Evolutionary conservation across 1,140 invertebrate species (phyloP).

Genomic region (Acromyrmex charruanus): DNA sequence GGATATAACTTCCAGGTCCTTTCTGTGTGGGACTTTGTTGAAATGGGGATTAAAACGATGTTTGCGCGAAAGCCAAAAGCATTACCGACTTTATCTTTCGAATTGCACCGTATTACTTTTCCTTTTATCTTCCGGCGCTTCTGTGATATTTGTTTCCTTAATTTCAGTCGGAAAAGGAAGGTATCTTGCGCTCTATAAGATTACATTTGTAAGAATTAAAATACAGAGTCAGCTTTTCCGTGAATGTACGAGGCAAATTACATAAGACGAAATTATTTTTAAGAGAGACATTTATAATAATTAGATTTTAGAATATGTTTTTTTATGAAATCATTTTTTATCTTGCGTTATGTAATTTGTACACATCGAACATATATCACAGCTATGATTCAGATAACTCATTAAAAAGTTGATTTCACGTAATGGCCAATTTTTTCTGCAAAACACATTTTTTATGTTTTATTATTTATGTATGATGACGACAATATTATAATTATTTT

Average conservation of each 20-base stretch:
- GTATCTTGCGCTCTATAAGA: conserved; percentile 32
- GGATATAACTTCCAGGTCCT: conserved; percentile 67
- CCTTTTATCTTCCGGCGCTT: conserved; percentile 83
- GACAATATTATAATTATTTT: conserved; percentile 40
- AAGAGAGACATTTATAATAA: background rate
- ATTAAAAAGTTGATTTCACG: conserved; percentile 41
- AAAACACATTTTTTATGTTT: background rate
- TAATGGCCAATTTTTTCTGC: conserved; percentile 14
- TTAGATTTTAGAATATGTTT: background rate
- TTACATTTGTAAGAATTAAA: conserved; percentile 50
- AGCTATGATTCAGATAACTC: background rate
- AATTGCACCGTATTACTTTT: conserved; percentile 84
- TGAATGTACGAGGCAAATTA: conserved; percentile 5
- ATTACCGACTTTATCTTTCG: conserved; percentile 86
- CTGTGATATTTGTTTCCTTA: conserved; percentile 77
- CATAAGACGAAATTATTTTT: conserved; percentile 21
- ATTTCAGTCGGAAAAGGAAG: conserved; percentile 61
- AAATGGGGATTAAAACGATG: conserved; percentile 86
- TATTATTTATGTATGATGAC: conserved; percentile 2
- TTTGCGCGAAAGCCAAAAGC: conserved; percentile 87
- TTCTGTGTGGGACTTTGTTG: conserved; percentile 70
- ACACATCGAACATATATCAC: background rate
- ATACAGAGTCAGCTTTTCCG: conserved; percentile 18
- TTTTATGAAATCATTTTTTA: conserved; percentile 23
- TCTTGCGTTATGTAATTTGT: conserved; percentile 22